Percentiles rank a stretch among this genome's conserved stretches.
phyloP scores from a whole-genome alignment of 1,140 invertebrate genomes.

The Trichonephila inaurata region DNA sequence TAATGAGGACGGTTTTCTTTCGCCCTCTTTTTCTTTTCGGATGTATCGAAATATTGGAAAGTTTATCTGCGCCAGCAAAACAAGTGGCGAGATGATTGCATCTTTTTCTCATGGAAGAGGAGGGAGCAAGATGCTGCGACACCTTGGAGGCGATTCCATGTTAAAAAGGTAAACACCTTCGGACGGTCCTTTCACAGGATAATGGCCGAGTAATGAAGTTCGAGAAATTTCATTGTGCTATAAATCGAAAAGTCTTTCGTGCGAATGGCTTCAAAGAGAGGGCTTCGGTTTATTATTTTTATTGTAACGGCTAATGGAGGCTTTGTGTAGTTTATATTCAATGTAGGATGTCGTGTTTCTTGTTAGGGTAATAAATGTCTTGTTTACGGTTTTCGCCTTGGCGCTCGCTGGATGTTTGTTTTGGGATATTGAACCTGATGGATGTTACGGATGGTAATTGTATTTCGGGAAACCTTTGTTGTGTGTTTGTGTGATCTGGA shows the following conservation, averaged over 20 bases:
- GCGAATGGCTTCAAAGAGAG: neutral
- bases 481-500: too few relatives aligned
- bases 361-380: neutral
- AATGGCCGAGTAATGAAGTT: neutral
- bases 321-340: neutral
- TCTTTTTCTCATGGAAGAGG: neutral
- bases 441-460: too few relatives aligned
- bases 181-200: neutral
- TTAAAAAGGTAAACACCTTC: neutral
- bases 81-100: neutral
- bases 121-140: too few relatives aligned
- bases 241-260: neutral
- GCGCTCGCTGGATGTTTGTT: neutral
- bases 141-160: neutral
- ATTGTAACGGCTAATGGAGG: neutral
- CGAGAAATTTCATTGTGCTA: neutral
- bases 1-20: neutral
- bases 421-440: neutral
- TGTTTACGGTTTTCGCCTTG: neutral
- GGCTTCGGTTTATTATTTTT: neutral
- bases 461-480: too few relatives aligned
- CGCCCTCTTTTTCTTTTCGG: too few relatives aligned
- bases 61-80: neutral
- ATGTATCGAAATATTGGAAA: constrained; percentile 23
- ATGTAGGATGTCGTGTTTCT: neutral